Evolutionary conservation across 92 coral and sea anemone species (phyloP).

Genomic region (Zoanthus sansibaricus): DNA sequence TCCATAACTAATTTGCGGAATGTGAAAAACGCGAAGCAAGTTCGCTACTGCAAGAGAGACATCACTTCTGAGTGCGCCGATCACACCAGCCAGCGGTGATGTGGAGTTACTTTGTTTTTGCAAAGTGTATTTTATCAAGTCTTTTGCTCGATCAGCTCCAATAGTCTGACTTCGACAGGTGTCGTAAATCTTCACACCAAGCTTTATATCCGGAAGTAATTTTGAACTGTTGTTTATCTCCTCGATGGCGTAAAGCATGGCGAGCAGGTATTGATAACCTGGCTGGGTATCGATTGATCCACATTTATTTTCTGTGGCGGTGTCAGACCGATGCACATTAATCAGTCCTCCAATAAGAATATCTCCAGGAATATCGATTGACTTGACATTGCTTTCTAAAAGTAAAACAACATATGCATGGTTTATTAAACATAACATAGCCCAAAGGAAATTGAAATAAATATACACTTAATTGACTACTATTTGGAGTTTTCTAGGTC

Average conservation of each 20-base stretch:
- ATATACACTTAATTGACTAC: not conserved
- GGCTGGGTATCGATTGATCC: conserved; percentile 67
- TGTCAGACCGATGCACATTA: conserved; percentile 49
- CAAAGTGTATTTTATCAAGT: conserved; percentile 57
- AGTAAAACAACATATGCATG: not conserved
- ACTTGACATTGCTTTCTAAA: conserved; percentile 23
- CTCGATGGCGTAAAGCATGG: conserved; percentile 59
- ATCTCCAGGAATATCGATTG: conserved; percentile 56
- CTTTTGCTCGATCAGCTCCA: conserved; percentile 59
- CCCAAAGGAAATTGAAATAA: not conserved
- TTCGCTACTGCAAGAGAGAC: conserved; percentile 59
- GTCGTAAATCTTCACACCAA: conserved; percentile 59
- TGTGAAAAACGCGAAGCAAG: conserved; percentile 64
- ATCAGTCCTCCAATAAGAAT: conserved; percentile 59
- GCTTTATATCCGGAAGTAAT: conserved; percentile 58
- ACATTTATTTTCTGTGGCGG: conserved; percentile 54
- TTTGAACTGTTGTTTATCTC: conserved; percentile 50
- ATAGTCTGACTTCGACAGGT: conserved; percentile 64
- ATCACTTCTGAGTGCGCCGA: conserved; percentile 63
- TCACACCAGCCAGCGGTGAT: conserved; percentile 59
- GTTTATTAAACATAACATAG: not conserved
- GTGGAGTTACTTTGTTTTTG: conserved; percentile 28
- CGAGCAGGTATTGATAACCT: conserved; percentile 61
- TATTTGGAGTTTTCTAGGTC: no score
- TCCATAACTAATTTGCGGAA: conserved; percentile 66